Evolutionary conservation across 2,888 invertebrate species (phyloP).

Genomic region (Morpho deidamia): DNA sequence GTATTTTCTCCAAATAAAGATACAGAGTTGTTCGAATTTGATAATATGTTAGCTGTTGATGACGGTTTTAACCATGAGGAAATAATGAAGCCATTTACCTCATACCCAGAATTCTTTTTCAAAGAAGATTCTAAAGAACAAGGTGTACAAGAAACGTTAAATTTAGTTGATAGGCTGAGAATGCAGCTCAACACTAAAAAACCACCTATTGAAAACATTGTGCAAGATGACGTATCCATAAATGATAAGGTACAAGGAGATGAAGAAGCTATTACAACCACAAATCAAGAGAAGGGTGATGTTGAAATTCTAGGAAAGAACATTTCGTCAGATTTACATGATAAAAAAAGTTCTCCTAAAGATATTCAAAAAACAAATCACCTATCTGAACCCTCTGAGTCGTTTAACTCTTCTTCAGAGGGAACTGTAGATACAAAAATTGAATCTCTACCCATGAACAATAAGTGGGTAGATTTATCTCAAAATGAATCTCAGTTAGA

Average conservation of each 20-base stretch:
- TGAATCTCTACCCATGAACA: conserved; percentile 34
- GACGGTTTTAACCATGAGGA: conserved; percentile 83
- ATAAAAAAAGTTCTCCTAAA: conserved; percentile 31
- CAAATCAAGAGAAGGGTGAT: conserved; percentile 42
- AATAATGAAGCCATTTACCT: conserved; percentile 81
- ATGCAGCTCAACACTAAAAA: conserved; percentile 84
- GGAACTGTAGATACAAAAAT: conserved; percentile 28
- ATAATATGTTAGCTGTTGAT: conserved; percentile 77
- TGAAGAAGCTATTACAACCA: conserved; percentile 33
- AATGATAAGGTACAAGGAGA: conserved; percentile 42
- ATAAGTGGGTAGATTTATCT: conserved; percentile 48
- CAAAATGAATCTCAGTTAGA: conserved; percentile 39
- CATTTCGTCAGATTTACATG: conserved; percentile 30
- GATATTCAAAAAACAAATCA: conserved; percentile 37
- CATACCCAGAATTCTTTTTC: conserved; percentile 82
- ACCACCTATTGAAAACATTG: conserved; percentile 69
- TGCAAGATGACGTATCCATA: conserved; percentile 49
- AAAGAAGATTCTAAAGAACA: conserved; percentile 89
- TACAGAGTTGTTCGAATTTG: conserved; percentile 81
- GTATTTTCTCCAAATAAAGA: conserved; percentile 86
- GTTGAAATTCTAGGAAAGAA: conserved; percentile 35
- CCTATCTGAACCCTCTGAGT: conserved; percentile 26
- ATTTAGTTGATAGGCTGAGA: conserved; percentile 90
- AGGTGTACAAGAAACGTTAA: conserved; percentile 88
- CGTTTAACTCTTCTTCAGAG: conserved; percentile 33